These are phyloP conservation scores for Amaurobius ferox DNA, from an alignment of 2,888 invertebrate genomes.

Conservation along the genomic window DNA sequence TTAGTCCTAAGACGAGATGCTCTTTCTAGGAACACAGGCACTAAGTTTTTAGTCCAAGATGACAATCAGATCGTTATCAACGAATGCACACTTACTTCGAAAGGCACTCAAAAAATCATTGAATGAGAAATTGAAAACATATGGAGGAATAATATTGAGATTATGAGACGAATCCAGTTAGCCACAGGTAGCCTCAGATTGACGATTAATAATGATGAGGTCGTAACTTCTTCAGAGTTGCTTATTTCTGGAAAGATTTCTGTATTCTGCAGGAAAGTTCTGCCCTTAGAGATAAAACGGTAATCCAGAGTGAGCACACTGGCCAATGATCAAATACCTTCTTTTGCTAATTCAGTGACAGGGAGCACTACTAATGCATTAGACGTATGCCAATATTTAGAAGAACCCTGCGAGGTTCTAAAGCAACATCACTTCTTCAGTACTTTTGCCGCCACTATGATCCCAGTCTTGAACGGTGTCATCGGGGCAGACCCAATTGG, in stretches of 20 bases:
- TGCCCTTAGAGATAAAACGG: slow-evolving; percentile 2
- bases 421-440: slow-evolving; percentile 9
- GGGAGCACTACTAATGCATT: not conserved
- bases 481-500: not conserved
- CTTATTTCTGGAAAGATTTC: slow-evolving; percentile 20
- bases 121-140: not conserved
- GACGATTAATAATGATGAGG: not conserved
- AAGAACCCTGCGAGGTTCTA: not conserved
- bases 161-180: not conserved
- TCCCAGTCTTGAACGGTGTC: not conserved
- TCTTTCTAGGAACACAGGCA: not conserved
- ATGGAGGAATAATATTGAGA: not conserved
- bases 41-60: not conserved
- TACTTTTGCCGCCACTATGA: not conserved
- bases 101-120: not conserved
- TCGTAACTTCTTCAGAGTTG: slow-evolving; percentile 1
- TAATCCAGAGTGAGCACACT: slow-evolving; percentile 10
- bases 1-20: not conserved
- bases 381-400: slow-evolving; percentile 5
- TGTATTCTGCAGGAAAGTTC: not conserved
- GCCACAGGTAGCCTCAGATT: not conserved
- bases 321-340: slow-evolving; percentile 12
- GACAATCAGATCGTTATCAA: slow-evolving; percentile 13
- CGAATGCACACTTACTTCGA: not conserved
- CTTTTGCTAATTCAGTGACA: slow-evolving; percentile 5